These are phyloP conservation scores for Zeus faber DNA, from an alignment of 2,113 vertebrate genomes.

Conservation along the genomic window DNA sequence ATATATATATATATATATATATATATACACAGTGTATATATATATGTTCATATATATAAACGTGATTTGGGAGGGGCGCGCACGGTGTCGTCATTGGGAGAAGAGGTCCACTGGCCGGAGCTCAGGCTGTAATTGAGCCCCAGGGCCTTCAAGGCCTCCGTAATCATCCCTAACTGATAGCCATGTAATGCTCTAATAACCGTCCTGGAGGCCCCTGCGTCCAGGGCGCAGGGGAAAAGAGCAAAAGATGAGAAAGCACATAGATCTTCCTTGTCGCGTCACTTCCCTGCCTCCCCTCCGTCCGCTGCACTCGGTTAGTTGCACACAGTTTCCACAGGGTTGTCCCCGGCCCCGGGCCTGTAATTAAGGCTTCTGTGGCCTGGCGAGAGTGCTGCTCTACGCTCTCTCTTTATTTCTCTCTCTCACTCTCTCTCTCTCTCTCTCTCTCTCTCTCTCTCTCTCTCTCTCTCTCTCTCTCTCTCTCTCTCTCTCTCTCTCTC, in stretches of 20 bases:
- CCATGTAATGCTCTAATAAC: slow-evolving; percentile 24
- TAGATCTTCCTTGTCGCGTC: background rate
- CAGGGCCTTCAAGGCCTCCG: slow-evolving; percentile 14
- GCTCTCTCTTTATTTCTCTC: too few species aligned
- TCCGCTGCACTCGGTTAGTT: slow-evolving; percentile 34
- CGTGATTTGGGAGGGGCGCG: background rate
- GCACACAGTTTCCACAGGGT: slow-evolving; percentile 64
- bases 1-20: too few species aligned
- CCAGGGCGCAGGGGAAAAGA: background rate
- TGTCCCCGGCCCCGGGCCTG: slow-evolving; percentile 48
- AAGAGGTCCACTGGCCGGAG: background rate
- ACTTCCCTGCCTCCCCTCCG: background rate
- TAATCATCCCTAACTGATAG: slow-evolving; percentile 34
- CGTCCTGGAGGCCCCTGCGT: background rate
- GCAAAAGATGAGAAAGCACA: background rate
- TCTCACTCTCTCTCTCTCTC: too few species aligned
- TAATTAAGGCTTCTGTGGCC: slow-evolving; percentile 62
- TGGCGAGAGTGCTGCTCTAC: slow-evolving; percentile 24
- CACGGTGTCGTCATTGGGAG: background rate
- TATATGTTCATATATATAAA: background rate
- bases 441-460: too few species aligned
- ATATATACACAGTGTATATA: too few species aligned
- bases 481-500: too few species aligned
- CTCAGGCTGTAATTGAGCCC: slow-evolving; percentile 27
- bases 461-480: too few species aligned